These are phyloP conservation scores for Todiramphus chloris DNA, from an alignment of 2,113 vertebrate genomes.

Conservation along the genomic window DNA sequence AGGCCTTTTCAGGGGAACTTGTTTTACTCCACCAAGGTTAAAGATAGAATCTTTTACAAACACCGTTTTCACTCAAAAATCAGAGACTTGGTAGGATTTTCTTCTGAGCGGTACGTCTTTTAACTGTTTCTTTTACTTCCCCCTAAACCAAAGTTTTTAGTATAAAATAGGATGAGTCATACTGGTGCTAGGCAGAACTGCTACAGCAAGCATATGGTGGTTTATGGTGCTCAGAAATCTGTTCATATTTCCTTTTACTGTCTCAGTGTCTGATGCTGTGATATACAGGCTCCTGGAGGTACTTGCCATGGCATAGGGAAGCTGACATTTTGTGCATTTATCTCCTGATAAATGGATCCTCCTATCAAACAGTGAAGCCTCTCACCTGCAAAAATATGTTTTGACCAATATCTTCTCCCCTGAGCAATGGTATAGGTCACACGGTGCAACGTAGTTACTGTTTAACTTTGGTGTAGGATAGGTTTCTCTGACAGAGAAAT, in stretches of 20 bases:
- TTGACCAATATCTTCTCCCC: background rate
- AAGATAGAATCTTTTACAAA: constrained; percentile 42
- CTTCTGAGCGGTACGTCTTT: background rate
- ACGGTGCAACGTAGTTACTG: background rate
- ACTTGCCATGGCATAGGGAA: constrained; percentile 14
- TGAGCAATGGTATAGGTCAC: background rate
- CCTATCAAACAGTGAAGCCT: background rate
- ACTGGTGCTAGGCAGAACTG: constrained; percentile 1
- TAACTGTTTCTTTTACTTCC: background rate
- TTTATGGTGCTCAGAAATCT: constrained; percentile 38
- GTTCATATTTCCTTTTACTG: constrained; percentile 35
- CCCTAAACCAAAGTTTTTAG: background rate
- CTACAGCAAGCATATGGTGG: constrained; percentile 1
- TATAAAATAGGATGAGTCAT: constrained; percentile 21
- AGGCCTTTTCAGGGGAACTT: constrained; percentile 3
- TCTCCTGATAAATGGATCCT: constrained; percentile 28
- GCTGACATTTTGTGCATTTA: constrained; percentile 18
- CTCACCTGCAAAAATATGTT: background rate
- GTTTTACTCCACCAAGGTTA: constrained; percentile 55
- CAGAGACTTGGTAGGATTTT: background rate
- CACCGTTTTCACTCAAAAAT: background rate
- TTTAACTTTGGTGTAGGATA: background rate
- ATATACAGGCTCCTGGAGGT: constrained; percentile 33
- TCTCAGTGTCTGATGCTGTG: constrained; percentile 29
- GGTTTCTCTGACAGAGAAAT: background rate